Conservation (phyloP, 2,888 invertebrate species). For the Hyles lineata region DNA sequence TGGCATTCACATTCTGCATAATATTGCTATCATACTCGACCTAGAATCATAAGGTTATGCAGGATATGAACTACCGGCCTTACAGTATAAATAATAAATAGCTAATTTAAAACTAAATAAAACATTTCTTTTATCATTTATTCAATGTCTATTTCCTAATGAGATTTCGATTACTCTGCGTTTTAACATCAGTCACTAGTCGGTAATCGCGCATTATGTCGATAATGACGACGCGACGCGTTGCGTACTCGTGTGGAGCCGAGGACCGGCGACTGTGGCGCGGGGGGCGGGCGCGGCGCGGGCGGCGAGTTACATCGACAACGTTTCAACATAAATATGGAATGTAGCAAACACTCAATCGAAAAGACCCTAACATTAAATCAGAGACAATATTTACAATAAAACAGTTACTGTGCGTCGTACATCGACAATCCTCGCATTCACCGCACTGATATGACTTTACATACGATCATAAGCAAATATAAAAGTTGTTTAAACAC, state of each 20-base stretch:
- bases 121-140: conserved; percentile 61
- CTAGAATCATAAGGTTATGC: conserved; percentile 41
- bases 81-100: conserved; percentile 73
- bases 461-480: conserved; percentile 74
- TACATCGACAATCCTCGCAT: conserved; percentile 79
- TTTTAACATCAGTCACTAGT: conserved; percentile 71
- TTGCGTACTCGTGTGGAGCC: conserved; percentile 30
- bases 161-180: conserved; percentile 75
- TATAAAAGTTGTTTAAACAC: conserved; percentile 85
- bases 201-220: conserved; percentile 60
- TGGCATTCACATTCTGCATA: conserved; percentile 41
- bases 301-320: conserved; percentile 72
- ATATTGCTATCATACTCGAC: conserved; percentile 38
- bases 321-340: conserved; percentile 85
- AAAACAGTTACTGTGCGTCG: conserved; percentile 81
- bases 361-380: conserved; percentile 81
- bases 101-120: conserved; percentile 75
- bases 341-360: conserved; percentile 84
- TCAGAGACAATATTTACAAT: conserved; percentile 83
- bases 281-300: conserved; percentile 46
- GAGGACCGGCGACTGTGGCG: conserved; percentile 21
- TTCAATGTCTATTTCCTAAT: conserved; percentile 74
- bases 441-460: conserved; percentile 82
- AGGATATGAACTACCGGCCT: conserved; percentile 52
- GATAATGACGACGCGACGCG: conserved; percentile 49